Percentiles rank a stretch among this genome's conserved stretches.
Conservation (phyloP, 2,888 invertebrate species). For the Diachrysia chrysitis region DNA sequence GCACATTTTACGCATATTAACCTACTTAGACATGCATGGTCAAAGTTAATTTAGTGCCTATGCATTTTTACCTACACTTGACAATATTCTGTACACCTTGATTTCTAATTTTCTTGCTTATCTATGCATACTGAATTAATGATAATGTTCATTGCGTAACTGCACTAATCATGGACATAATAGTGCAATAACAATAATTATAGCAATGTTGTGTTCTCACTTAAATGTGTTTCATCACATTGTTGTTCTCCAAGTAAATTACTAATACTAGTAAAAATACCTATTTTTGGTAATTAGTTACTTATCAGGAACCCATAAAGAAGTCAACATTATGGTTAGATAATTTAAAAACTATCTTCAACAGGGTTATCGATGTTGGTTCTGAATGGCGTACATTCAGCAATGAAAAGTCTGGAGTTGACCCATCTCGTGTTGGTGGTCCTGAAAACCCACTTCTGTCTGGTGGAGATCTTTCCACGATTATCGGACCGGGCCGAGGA, state of each 20-base stretch:
- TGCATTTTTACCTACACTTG: not conserved
- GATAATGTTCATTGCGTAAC: constrained; percentile 11
- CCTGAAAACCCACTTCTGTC: constrained; percentile 99
- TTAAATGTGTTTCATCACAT: not conserved
- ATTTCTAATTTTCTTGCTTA: constrained; percentile 23
- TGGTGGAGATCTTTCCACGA: constrained; percentile 98
- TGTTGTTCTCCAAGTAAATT: too few relatives aligned
- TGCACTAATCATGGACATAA: not conserved
- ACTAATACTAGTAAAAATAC: too few relatives aligned
- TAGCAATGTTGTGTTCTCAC: not conserved
- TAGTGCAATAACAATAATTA: not conserved
- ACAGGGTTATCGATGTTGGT: constrained; percentile 99
- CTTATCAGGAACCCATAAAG: too few relatives aligned
- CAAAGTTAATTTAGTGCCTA: not conserved
- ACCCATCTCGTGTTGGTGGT: constrained; percentile 99
- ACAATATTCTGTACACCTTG: not conserved
- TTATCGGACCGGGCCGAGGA: constrained; percentile 94
- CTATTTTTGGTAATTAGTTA: too few relatives aligned
- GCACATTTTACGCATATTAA: constrained; percentile 4
- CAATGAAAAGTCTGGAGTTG: constrained; percentile 98
- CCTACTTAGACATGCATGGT: not conserved
- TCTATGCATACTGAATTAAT: constrained; percentile 24
- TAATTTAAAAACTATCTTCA: constrained; percentile 41
- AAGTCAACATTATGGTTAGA: too few relatives aligned
- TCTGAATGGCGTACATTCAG: constrained; percentile 99